Evolutionary conservation across 2,888 invertebrate species (phyloP), one percentile per base, ranked within the genome.

Genomic region (Apoda limacodes): DNA sequence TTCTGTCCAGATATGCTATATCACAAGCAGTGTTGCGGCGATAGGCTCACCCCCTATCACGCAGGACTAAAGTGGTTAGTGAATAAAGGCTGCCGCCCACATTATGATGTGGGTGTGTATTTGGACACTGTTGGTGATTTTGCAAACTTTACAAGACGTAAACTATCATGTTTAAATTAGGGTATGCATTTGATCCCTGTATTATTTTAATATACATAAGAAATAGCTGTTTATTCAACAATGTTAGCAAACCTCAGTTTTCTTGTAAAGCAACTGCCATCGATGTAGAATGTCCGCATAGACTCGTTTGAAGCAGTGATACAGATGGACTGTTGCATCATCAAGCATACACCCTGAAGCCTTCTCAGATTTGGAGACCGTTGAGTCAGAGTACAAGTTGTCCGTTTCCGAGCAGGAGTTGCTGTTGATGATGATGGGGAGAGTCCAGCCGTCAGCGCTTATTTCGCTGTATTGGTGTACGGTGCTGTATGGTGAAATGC

Each of bases 281-380:
- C 90, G 82, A 52, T 94, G 90, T 24, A 98, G 76, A 13, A 95
- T 87, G 57, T 96, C 94, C 0, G 95, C 94, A 57, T 98, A 98
- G 0, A 87, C 87, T 43, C 88, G 83, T 64, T 95, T 95, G 51
- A 92, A 93, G 40, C 88, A 87, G 60, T 95, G 92, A 54, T 93
- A 94, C 14, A 89, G 69, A 34, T 78, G 78, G 4, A 67, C 71
- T 1, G 82, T 76, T 21, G 72, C 64, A 28, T 74, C 71, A 30
- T 81, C 80, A 1, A 80, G 50, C 9, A 74, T 68, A 22, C 82
- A 76, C 2, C 71, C 64, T 1, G 71, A 51, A 7, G 56, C 45
- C 12, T 42, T 52, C 17, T 5, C 17, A 2, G 66, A 60, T 1
- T 65, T 47, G n/a, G 62, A 60, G 7, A 50, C 50, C 2, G 60